Evolutionary conservation across 2,797 vertebrate species (phyloP), one percentile per base, ranked within the genome.

Genomic region (Sus cebifrons): DNA sequence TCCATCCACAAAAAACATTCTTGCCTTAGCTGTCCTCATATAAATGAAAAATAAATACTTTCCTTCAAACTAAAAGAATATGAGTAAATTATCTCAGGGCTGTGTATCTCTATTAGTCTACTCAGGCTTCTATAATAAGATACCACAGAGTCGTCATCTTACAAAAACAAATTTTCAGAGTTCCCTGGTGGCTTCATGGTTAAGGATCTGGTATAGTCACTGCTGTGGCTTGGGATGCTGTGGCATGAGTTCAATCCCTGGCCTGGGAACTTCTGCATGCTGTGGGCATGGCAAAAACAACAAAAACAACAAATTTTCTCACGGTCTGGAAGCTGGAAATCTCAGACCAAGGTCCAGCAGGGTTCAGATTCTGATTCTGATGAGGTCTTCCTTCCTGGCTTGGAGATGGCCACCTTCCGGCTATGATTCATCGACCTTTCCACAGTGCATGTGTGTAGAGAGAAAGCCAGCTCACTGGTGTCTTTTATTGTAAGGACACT

Each of bases 31-130:
- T 67, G 13, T 36, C 13, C 13, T 89, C 49, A 84, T 25, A 8
- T 15, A 79, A 21, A 86, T 6, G 13, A n/a, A 89, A 95, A 94
- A 85, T 64, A 70, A 83, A 81, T 21, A 84, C 2, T 77, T 86
- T 85, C 71, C 36, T 87, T 92, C 56, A 71, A 58, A 60, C 54
- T 62, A 52, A 49, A 62, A 52, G 1, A 18, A 13, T 27, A 5
- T 6, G 91, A 73, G 40, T 58, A 78, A 79, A 73, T 60, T 85
- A 81, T 68, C n/a, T 89, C 36, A 64, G 3, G n/a, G 21, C 74
- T 36, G 17, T 36, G 6, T 18, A 84, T 29, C 44, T 67, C 9
- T 60, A 83, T 56, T 65, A 79, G 14, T 93, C 36, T 78, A 16
- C 14, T 75, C 29, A 29, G 74, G 36, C 2, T 62, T 5, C 14